Base-by-base conservation (phyloP, 1,140 invertebrate genomes). In the Bursaphelenchus mucronatus region DNA sequence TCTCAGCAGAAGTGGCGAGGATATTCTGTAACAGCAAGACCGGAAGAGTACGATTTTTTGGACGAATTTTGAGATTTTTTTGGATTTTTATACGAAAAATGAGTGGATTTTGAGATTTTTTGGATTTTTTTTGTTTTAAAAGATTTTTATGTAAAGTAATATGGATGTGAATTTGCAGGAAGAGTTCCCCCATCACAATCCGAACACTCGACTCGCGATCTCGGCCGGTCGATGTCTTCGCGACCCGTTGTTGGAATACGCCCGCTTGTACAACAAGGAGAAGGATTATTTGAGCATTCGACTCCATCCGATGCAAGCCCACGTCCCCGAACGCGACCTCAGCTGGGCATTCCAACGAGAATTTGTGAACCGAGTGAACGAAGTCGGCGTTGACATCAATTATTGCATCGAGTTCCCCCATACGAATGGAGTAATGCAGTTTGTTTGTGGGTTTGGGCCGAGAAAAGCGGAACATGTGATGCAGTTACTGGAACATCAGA, bases 331-430 rank as follows among this genome's bases (percentile, higher is more conserved):
- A 41, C 62, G 68, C n/a, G 64, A 72, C 0, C 52, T 80, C 3
- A 40, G 55, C n/a, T 67, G 56, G 8, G 61, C 69, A 10, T 50
- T 80, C 11, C 55, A 68, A 43, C 51, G 68, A 17, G 79, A 76
- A 50, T 71, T 76, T 49, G 79, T 80, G 11, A 80, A 81, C 41
- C 66, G 69, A 10, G 77, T 79, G 47, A 81, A 74, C 49, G 77
- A 81, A 64, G 93, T 98, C 8, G 96, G 96, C n/a, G 92, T 99
- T 0, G 95, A 99, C 81, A 87, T 99, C 6, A 99, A 99, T 81
- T 85, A 89, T 74, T 90, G 91, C 13, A 88, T 97, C 0, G 87
- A 90, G 61, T 90, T 91, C 59, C 86, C 89, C 0, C 89, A 96
- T 69, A 90, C 90, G 1, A 69, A 68, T 13, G 72, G 77, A 43